A percentile compares a stretch with the other conserved stretches of the same genome.
These are phyloP conservation scores for Cricetomys ansorgei DNA, from an alignment of 2,113 vertebrate genomes.

Conservation along the genomic window DNA sequence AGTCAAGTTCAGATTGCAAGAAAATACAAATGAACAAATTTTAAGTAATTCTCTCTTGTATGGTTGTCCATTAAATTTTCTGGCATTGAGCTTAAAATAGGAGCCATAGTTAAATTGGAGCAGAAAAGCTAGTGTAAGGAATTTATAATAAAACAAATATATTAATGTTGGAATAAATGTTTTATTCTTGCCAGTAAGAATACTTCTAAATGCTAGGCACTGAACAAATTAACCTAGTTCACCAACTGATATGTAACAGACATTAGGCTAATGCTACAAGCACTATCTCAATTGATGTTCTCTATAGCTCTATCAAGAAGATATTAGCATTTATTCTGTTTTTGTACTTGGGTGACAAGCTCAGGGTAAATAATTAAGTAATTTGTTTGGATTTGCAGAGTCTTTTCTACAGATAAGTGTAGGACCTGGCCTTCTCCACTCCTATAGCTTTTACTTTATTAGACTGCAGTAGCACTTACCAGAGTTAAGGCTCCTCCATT, in stretches of 20 bases:
- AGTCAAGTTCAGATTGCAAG: slow-evolving; percentile 3
- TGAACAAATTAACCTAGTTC: not conserved
- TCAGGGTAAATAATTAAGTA: not conserved
- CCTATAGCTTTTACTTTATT: not conserved
- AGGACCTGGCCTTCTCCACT: not conserved
- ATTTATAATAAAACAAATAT: slow-evolving; percentile 41
- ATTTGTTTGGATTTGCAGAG: slow-evolving; percentile 35
- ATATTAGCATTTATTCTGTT: slow-evolving; percentile 21
- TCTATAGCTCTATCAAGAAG: not conserved
- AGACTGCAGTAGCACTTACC: not conserved
- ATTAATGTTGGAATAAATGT: not conserved
- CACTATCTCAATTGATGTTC: not conserved
- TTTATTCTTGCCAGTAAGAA: slow-evolving; percentile 41
- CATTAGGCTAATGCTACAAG: not conserved
- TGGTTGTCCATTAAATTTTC: slow-evolving; percentile 26
- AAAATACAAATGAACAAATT: not conserved
- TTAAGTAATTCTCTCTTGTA: slow-evolving; percentile 13
- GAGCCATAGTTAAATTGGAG: not conserved
- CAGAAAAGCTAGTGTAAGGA: not conserved
- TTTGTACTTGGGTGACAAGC: not conserved
- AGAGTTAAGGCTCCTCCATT: slow-evolving; percentile 39
- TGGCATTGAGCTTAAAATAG: slow-evolving; percentile 22
- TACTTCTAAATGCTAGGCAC: not conserved
- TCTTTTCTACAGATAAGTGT: not conserved
- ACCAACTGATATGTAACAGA: not conserved